A percentile compares a stretch with the other conserved stretches of the same genome.
Evolutionary conservation across 2,888 invertebrate species (phyloP).

Genomic region (Vesta saturnalis): DNA sequence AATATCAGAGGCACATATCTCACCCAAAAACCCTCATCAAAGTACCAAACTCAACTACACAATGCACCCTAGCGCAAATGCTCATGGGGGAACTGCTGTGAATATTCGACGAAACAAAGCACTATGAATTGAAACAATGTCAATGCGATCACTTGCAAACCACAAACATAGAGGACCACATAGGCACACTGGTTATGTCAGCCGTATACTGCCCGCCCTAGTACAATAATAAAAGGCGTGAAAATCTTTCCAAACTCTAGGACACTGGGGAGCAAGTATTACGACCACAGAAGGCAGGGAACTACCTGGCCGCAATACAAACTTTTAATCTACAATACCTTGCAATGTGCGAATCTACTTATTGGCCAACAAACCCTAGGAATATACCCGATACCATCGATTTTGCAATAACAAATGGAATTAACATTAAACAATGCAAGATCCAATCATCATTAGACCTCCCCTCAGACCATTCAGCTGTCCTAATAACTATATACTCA

Average conservation of each 20-base stretch:
- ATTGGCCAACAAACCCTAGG: neutral
- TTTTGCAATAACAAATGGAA: neutral
- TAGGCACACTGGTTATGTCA: neutral
- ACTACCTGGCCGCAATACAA: too few relatives aligned
- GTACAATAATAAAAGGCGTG: neutral
- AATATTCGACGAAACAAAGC: too few relatives aligned
- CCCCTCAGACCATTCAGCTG: too few relatives aligned
- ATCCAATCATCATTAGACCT: too few relatives aligned
- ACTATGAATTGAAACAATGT: too few relatives aligned
- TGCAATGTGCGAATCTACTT: neutral
- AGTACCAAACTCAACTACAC: neutral
- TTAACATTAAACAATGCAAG: neutral
- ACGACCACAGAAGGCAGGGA: neutral
- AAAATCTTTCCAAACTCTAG: neutral
- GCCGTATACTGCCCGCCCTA: neutral
- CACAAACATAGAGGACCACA: neutral
- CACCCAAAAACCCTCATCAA: neutral
- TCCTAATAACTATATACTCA: too few relatives aligned
- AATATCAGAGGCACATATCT: too few relatives aligned
- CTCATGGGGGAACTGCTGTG: neutral
- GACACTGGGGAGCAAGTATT: neutral
- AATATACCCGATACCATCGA: neutral
- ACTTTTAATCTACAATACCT: neutral
- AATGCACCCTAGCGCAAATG: neutral
- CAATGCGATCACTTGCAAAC: neutral